Conservation (phyloP, 2,888 invertebrate genomes). For the Physocephala rufipes region DNA sequence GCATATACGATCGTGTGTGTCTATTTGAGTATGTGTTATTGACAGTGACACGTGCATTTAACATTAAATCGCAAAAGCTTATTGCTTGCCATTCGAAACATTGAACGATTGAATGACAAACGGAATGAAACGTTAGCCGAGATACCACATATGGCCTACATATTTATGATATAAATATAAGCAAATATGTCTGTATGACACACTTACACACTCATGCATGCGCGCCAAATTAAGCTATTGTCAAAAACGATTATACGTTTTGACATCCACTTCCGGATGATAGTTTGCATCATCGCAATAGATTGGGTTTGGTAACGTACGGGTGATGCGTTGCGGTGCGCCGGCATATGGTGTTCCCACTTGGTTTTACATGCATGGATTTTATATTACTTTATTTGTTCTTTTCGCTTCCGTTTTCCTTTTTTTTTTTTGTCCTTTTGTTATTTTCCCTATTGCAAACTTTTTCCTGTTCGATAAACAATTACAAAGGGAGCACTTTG, state of each 20-base stretch:
- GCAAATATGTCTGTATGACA: constrained; percentile 7
- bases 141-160: neutral
- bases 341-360: too few relatives aligned
- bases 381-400: too few relatives aligned
- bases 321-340: too few relatives aligned
- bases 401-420: too few relatives aligned
- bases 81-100: neutral
- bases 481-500: too few relatives aligned
- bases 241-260: constrained; percentile 13
- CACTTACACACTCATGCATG: neutral
- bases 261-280: constrained; percentile 19
- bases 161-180: neutral
- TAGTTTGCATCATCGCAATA: constrained; percentile 1
- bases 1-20: neutral
- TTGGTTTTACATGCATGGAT: too few relatives aligned
- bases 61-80: constrained; percentile 21
- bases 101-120: neutral
- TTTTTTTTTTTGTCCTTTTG: too few relatives aligned
- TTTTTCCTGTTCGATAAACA: too few relatives aligned
- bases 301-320: neutral
- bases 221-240: constrained; percentile 20
- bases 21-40: constrained; percentile 12
- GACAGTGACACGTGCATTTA: constrained; percentile 27
- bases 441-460: too few relatives aligned
- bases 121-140: constrained; percentile 6